Percentiles rank a stretch among this genome's conserved stretches.
Evolutionary conservation across 2,888 invertebrate species (phyloP).

Genomic region (Cephonodes hylas): DNA sequence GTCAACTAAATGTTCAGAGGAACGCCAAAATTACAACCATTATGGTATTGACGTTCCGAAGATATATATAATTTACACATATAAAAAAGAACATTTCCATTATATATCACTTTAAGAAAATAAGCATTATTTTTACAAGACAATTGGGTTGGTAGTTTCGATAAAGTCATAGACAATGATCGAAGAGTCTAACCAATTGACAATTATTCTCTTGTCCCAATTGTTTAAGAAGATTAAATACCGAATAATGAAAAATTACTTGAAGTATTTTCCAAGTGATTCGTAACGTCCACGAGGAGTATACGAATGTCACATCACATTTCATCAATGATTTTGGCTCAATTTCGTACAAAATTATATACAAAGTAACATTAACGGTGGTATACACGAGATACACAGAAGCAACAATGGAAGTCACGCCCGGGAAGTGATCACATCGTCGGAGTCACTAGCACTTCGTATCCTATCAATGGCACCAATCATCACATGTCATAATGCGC

Average conservation of each 20-base stretch:
- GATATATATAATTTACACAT: not conserved
- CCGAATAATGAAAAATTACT: not conserved
- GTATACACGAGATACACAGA: constrained; percentile 7
- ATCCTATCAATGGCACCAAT: constrained; percentile 80
- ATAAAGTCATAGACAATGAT: not conserved
- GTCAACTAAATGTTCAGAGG: constrained; percentile 18
- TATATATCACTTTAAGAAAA: not conserved
- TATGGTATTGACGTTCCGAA: not conserved
- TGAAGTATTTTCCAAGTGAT: not conserved
- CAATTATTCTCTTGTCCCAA: not conserved
- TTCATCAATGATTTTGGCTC: constrained; percentile 1
- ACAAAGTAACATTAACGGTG: constrained; percentile 7
- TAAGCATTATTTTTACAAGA: not conserved
- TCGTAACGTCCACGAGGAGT: not conserved
- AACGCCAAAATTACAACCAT: constrained; percentile 10
- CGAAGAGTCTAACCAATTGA: not conserved
- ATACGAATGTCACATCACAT: constrained; percentile 3
- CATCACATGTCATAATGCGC: constrained; percentile 80
- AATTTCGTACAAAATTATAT: not conserved
- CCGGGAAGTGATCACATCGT: constrained; percentile 49
- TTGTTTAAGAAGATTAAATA: not conserved
- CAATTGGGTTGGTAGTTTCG: not conserved
- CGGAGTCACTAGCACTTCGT: constrained; percentile 56
- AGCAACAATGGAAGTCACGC: constrained; percentile 77
- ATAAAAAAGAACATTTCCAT: not conserved